Evolutionary conservation across 2,888 invertebrate genomes (phyloP), one percentile per base, ranked within the genome.

Genomic region (Oscheius onirici): DNA sequence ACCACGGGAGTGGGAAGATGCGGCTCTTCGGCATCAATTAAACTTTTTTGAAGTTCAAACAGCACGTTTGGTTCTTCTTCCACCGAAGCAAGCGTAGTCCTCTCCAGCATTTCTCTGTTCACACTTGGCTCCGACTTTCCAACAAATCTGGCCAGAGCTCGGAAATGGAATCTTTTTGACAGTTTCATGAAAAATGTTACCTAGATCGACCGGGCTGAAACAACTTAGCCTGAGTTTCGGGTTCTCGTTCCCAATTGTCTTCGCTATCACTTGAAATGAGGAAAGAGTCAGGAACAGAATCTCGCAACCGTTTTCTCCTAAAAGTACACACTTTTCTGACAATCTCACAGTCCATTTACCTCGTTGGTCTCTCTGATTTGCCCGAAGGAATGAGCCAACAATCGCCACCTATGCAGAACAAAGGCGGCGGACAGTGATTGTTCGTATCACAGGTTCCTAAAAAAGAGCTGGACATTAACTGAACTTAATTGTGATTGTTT

Each of bases 341-440:
- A 17, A 6, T n/a, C 6, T 11, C 13, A 17, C 51, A 52, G 13
- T n/a, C 20, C 11, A 24, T 3, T 13, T 24, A 60, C 60, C 60
- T 44, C 34, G 63, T n/a, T 2, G 65, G 54, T 61, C 73, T 73
- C 11, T 77, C 75, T 1, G 76, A 76, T 34, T 34, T 34, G 3
- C 34, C 34, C 34, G 34, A 34, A 34, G 22, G 20, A 79, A 26
- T 68, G 58, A 34, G 70, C 79, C 79, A 79, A 66, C 79, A 79
- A 63, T 79, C 79, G 10, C 79, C 79, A 43, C 73, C 55, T 44
- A 79, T 74, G 67, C 76, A 78, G 1, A 74, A 70, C 52, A 76
- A 51, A 34, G 71, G 72, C 22, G 71, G 68, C 13, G 78, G 78
- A 44, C 78, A 78, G 10, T 76, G 72, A 44, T 76, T 74, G 46